A percentile compares a stretch with the other conserved stretches of the same genome.
Evolutionary conservation across 92 coral and sea anemone genomes (phyloP).

Genomic region (Porites evermanni): DNA sequence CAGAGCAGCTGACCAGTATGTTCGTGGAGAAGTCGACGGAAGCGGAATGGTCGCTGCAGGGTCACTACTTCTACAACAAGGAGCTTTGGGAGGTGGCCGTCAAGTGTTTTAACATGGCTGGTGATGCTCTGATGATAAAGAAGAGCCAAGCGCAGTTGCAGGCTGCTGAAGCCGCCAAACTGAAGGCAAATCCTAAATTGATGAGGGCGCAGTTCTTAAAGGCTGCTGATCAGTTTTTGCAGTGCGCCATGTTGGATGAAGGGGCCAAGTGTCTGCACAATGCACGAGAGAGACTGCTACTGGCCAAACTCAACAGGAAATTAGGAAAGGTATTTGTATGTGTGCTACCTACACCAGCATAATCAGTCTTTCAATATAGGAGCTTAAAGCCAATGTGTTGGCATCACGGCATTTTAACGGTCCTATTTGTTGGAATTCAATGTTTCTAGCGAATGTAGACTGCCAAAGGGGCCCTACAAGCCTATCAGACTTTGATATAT

Average conservation of each 20-base stretch:
- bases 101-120: slow-evolving; percentile 81
- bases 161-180: slow-evolving; percentile 80
- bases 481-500: too few species aligned
- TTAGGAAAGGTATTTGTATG: slow-evolving; percentile 69
- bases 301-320: slow-evolving; percentile 76
- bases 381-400: too few species aligned
- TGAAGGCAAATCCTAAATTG: slow-evolving; percentile 72
- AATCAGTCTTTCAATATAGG: background rate
- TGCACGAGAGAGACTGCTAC: slow-evolving; percentile 80
- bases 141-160: slow-evolving; percentile 87
- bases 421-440: too few species aligned
- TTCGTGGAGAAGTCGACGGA: slow-evolving; percentile 85
- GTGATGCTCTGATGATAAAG: slow-evolving; percentile 71
- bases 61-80: slow-evolving; percentile 81
- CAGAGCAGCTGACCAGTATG: slow-evolving; percentile 79
- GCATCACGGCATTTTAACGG: too few species aligned
- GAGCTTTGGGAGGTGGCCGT: slow-evolving; percentile 89
- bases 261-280: slow-evolving; percentile 84
- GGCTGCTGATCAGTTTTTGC: slow-evolving; percentile 85
- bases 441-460: too few species aligned
- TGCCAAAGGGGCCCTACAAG: too few species aligned
- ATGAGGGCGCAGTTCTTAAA: slow-evolving; percentile 73
- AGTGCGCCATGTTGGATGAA: slow-evolving; percentile 82
- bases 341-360: background rate
- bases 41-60: slow-evolving; percentile 86